Evolutionary conservation across 2,888 invertebrate species (phyloP), one percentile per base, ranked within the genome.

Genomic region (Harpagoxenus sublaevis): DNA sequence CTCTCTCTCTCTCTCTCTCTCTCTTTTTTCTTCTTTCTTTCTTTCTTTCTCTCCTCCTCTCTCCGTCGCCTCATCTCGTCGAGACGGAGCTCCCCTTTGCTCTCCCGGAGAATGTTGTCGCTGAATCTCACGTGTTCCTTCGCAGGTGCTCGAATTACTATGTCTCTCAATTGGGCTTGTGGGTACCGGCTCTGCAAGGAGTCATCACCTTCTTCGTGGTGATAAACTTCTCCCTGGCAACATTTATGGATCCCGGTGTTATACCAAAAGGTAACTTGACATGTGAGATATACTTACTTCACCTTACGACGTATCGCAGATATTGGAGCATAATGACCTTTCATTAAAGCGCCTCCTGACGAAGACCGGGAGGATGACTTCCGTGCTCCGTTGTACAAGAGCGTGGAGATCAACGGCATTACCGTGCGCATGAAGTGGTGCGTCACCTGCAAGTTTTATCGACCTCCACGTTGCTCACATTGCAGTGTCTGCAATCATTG

Each of bases 391-490:
- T 96, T 99, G 86, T 99, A 99, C 95, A 99, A 98, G 96, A 99
- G 98, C 95, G 99, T 99, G 89, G 99, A 99, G 95, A 99, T 99
- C 92, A 99, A 99, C 96, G 99, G 99, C 87, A 99, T 99, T 91
- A 99, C 99, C 18, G 99, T 99, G 87, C 97, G 99, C 88, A 99
- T 99, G 99, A 99, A 99, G 96, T 99, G 99, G 99, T 99, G 99
- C 96, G 98, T 99, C 91, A 99, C 99, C 3, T 99, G 99, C 96
- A 99, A 99, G 96, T 99, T 99, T 96, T 99, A 99, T 96, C 97
- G 99, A 94, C 99, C 99, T 95, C 99, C 99, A 88, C 96, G 99
- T 94, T 99, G 99, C 96, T 99, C 99, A 86, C 99, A 99, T 96
- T 99, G 99, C 96, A 99, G 99, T 92, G 99, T 99, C 85, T 99